Base-by-base conservation (phyloP, 2,797 vertebrate genomes). In the Parauchenoglanis punctatus region DNA sequence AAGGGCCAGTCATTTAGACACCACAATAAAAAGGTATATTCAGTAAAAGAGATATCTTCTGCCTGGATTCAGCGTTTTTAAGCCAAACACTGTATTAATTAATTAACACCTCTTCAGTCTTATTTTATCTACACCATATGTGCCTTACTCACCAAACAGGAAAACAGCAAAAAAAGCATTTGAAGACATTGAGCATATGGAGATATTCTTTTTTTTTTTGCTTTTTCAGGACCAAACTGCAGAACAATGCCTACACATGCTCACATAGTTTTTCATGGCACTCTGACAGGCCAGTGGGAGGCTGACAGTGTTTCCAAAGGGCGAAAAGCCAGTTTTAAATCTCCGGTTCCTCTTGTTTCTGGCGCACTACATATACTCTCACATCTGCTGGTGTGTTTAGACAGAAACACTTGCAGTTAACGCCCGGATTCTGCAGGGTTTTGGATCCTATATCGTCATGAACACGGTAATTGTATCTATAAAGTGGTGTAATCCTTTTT, bases 311-410 rank as follows among this genome's bases (percentile, higher is more conserved):
- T 49, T 87, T 87, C 86, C 65, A 83, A 58, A 85, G 58, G 58
- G 46, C 85, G 23, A 25, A 82, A 89, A 86, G 67, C 73, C 54
- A 46, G 70, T 56, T 85, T 86, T 87, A 88, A 90, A 88, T 87
- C 68, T 77, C 40, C 12, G 80, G 75, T 86, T 89, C 72, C 75
- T 59, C 56, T 28, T 11, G 35, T 70, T 87, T 85, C 72, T 89
- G 84, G 86, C 61, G 31, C 63, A 15, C n/a, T 76, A 4, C 25
- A 76, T 31, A 20, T 59, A 78, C 25, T 63, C 44, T 59, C 75
- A 44, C 23, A 46, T 54, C 65, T 49, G 58, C 23, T 73, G 40
- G 67, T 68, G 63, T 56, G 63, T 12, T 31, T 17, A 87, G 11
- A 73, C 10, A 68, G 11, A 49, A 12, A 23, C 40, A 85, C 17